These are phyloP conservation scores for Agrilus cyanescens DNA, from an alignment of 2,888 invertebrate genomes.

Conservation along the genomic window DNA sequence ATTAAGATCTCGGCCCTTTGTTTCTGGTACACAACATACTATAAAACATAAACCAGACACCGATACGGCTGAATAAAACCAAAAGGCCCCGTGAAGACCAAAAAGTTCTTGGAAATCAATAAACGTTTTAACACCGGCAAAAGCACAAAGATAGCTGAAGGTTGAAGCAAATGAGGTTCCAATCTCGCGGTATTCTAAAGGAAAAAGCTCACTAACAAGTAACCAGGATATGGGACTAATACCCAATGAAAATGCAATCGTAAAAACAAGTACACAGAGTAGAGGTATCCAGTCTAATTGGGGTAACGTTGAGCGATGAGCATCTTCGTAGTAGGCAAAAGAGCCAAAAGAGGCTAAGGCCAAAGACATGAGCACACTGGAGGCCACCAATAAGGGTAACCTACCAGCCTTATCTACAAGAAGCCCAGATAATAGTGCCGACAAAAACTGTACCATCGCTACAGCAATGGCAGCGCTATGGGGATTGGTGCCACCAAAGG, in stretches of 20 bases:
- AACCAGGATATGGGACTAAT: constrained; percentile 84
- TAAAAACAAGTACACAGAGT: constrained; percentile 70
- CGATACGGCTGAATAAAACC: constrained; percentile 76
- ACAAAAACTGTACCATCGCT: constrained; percentile 73
- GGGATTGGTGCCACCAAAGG: constrained; percentile 70
- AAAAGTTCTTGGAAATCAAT: constrained; percentile 67
- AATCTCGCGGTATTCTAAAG: constrained; percentile 71
- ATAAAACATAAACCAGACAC: constrained; percentile 74
- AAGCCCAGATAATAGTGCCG: constrained; percentile 68
- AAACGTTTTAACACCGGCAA: constrained; percentile 76
- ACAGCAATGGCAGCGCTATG: constrained; percentile 77
- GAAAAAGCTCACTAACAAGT: constrained; percentile 71
- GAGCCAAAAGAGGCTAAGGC: constrained; percentile 78
- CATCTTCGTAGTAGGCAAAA: constrained; percentile 69
- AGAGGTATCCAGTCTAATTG: constrained; percentile 75
- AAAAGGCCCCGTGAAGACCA: constrained; percentile 75
- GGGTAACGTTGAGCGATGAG: constrained; percentile 36
- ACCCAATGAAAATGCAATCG: constrained; percentile 75
- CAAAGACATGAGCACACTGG: constrained; percentile 74
- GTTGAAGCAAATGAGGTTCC: constrained; percentile 79
- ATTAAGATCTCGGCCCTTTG: constrained; percentile 79
- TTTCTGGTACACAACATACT: constrained; percentile 78
- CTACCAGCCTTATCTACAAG: constrained; percentile 80
- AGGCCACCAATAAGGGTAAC: constrained; percentile 69
- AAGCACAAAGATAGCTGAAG: constrained; percentile 78